phyloP scores from a whole-genome alignment of 1,140 invertebrate genomes.

The Heliothis virescens region DNA sequence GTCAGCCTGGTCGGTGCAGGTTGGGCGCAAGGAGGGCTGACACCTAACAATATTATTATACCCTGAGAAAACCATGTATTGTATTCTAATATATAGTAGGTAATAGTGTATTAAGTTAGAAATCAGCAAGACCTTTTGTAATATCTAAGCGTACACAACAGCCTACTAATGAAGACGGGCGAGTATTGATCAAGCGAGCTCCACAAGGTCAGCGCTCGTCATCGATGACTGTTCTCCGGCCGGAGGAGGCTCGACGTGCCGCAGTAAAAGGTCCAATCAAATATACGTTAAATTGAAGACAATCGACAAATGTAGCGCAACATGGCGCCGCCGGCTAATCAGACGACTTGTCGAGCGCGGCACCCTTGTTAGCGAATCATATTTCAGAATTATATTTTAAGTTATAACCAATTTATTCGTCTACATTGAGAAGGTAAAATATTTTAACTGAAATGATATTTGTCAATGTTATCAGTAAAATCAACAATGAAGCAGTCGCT shows the following conservation, averaged over 20 bases:
- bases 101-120: too few relatives aligned
- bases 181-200: too few relatives aligned
- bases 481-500: background rate
- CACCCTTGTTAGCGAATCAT: constrained; percentile 13
- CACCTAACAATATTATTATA: too few relatives aligned
- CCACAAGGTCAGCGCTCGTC: too few relatives aligned
- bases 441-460: background rate
- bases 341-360: background rate
- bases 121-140: too few relatives aligned
- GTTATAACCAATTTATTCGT: constrained; percentile 1
- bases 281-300: constrained; percentile 29
- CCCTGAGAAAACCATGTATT: too few relatives aligned
- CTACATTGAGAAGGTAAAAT: background rate
- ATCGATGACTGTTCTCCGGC: too few relatives aligned
- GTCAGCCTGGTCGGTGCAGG: too few relatives aligned
- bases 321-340: constrained; percentile 15
- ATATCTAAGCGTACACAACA: too few relatives aligned
- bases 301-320: constrained; percentile 9
- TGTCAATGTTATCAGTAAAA: background rate
- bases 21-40: too few relatives aligned
- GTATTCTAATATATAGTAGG: too few relatives aligned
- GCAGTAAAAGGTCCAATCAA: background rate
- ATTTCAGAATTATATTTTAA: constrained; percentile 8
- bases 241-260: background rate
- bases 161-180: too few relatives aligned